phyloP scores from a whole-genome alignment of 1,140 invertebrate species.

The Drosophila hydei region DNA sequence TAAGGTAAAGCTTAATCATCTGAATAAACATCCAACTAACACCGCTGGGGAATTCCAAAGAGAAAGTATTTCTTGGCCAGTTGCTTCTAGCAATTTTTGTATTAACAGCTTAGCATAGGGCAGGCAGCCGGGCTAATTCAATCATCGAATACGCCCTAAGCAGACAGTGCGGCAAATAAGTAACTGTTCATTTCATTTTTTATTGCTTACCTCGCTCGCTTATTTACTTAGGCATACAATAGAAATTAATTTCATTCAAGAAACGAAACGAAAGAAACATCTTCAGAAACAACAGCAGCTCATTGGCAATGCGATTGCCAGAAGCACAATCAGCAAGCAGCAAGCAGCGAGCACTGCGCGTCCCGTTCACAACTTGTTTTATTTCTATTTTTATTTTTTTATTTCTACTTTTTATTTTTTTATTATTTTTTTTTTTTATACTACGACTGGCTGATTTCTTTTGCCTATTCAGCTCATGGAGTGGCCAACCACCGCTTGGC shows the following conservation, averaged over 20 bases:
- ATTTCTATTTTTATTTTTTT: slow-evolving; percentile 40
- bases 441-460: slow-evolving; percentile 59
- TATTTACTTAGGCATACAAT: slow-evolving; percentile 64
- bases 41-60: slow-evolving; percentile 6
- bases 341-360: not conserved
- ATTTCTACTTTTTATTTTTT: slow-evolving; percentile 40
- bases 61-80: slow-evolving; percentile 15
- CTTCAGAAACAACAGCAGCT: slow-evolving; percentile 40
- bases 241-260: slow-evolving; percentile 79
- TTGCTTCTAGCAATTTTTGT: slow-evolving; percentile 2
- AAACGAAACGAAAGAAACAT: slow-evolving; percentile 57
- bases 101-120: slow-evolving; percentile 4
- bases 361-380: slow-evolving; percentile 50
- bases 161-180: slow-evolving; percentile 19
- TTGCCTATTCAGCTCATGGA: slow-evolving; percentile 55
- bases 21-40: not conserved
- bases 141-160: slow-evolving; percentile 22
- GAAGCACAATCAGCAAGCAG: slow-evolving; percentile 3
- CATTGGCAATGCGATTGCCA: slow-evolving; percentile 8
- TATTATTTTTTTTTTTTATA: slow-evolving; percentile 19
- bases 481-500: slow-evolving; percentile 22
- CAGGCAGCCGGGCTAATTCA: not conserved
- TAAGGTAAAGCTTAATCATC: not conserved
- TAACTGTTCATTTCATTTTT: slow-evolving; percentile 39
- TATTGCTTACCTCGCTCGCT: slow-evolving; percentile 52